Evolutionary conservation across 2,113 vertebrate genomes (phyloP).

Genomic region (Corythoichthys intestinalis): DNA sequence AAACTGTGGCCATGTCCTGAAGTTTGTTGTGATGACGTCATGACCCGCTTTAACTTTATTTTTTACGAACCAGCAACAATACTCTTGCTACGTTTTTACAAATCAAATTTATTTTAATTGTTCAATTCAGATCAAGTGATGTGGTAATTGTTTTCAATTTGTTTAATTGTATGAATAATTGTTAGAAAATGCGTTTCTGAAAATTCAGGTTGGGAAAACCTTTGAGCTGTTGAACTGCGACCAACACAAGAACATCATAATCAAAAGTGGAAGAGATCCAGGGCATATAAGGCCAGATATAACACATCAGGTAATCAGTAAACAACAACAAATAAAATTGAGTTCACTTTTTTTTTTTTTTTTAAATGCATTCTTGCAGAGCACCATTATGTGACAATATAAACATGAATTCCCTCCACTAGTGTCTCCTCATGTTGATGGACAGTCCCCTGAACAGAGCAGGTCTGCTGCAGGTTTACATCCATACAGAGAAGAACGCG

Average conservation of each 20-base stretch:
- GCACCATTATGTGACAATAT: not conserved
- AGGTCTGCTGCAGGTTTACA: constrained; percentile 90
- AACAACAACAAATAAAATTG: too few relatives aligned
- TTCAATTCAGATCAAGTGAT: too few relatives aligned
- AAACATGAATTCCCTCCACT: constrained; percentile 4
- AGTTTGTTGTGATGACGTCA: not conserved
- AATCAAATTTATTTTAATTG: too few relatives aligned
- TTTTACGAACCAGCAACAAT: too few relatives aligned
- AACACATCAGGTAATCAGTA: constrained; percentile 83
- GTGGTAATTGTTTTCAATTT: not conserved
- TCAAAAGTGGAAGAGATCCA: constrained; percentile 87
- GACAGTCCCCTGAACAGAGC: constrained; percentile 96
- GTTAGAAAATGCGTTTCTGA: not conserved
- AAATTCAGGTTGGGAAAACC: constrained; percentile 83
- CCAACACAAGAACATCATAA: constrained; percentile 84
- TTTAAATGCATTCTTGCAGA: not conserved
- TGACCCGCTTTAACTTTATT: not conserved
- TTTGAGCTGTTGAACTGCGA: constrained; percentile 95
- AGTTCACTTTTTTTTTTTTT: too few relatives aligned
- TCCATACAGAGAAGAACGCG: constrained; percentile 91
- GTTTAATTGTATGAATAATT: not conserved
- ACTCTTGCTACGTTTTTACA: too few relatives aligned
- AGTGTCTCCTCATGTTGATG: constrained; percentile 95
- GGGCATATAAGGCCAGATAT: constrained; percentile 88
- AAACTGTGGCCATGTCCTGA: not conserved